These are phyloP conservation scores for Lithophane semibrunnea DNA, from an alignment of 2,888 invertebrate species.

Conservation along the genomic window DNA sequence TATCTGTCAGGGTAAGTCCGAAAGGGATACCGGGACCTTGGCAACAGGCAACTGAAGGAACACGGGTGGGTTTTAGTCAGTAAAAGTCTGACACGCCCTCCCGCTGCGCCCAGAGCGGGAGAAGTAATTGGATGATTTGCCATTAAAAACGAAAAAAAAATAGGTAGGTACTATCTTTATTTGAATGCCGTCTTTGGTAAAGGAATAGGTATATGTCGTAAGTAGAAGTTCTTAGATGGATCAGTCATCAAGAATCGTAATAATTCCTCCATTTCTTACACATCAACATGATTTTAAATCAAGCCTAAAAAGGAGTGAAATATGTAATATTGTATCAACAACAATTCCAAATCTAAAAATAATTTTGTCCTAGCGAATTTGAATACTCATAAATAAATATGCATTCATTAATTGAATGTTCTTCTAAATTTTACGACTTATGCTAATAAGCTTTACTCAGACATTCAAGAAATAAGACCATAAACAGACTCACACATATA, in stretches of 20 bases:
- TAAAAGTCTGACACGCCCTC: too few relatives aligned
- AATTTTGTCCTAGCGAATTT: not conserved
- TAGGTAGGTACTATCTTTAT: too few relatives aligned
- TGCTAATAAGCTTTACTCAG: not conserved
- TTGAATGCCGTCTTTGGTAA: too few relatives aligned
- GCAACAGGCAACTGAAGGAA: too few relatives aligned
- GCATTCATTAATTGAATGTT: not conserved
- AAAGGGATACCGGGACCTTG: too few relatives aligned
- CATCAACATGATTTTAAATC: not conserved
- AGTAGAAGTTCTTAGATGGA: not conserved
- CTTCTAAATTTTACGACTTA: not conserved
- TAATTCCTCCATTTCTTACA: too few relatives aligned
- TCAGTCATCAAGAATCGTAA: not conserved
- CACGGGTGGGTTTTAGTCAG: too few relatives aligned
- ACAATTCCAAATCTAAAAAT: not conserved
- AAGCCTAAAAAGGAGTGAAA: not conserved
- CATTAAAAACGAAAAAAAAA: too few relatives aligned
- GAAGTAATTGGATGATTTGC: too few relatives aligned
- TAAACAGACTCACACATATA: not conserved
- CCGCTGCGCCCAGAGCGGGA: too few relatives aligned
- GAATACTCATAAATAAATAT: not conserved
- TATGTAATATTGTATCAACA: not conserved
- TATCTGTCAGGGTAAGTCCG: not conserved
- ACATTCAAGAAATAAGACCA: not conserved
- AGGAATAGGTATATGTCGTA: too few relatives aligned